These are phyloP conservation scores for Acromyrmex echinatior DNA, from an alignment of 1,140 invertebrate species.

Conservation along the genomic window DNA sequence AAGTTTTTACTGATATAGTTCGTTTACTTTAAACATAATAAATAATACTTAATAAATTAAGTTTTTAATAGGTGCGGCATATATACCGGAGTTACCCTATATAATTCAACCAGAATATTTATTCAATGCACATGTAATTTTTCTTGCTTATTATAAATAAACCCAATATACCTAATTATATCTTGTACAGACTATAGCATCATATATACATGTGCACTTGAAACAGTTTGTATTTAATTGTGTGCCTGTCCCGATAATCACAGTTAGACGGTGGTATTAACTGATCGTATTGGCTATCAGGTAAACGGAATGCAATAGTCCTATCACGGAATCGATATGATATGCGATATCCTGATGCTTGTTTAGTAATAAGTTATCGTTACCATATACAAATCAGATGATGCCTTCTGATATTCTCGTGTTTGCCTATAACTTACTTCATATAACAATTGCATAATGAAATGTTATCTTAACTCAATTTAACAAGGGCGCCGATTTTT, in stretches of 20 bases:
- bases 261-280: slow-evolving; percentile 21
- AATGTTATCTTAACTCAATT: neutral
- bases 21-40: no score
- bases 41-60: no score
- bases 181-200: neutral
- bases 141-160: neutral
- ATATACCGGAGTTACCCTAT: no score
- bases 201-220: slow-evolving; percentile 2
- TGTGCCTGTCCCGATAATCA: slow-evolving; percentile 31
- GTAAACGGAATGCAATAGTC: slow-evolving; percentile 54
- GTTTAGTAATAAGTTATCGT: slow-evolving; percentile 36
- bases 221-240: slow-evolving; percentile 40
- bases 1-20: no score
- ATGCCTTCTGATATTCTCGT: neutral
- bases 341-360: slow-evolving; percentile 20
- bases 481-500: neutral
- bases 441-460: neutral
- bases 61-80: no score
- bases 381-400: neutral
- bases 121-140: neutral
- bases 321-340: slow-evolving; percentile 48
- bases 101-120: no score
- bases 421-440: neutral
- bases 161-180: neutral
- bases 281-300: slow-evolving; percentile 45